Conservation (phyloP, 2,797 vertebrate genomes). For the Melanogrammus aeglefinus region DNA sequence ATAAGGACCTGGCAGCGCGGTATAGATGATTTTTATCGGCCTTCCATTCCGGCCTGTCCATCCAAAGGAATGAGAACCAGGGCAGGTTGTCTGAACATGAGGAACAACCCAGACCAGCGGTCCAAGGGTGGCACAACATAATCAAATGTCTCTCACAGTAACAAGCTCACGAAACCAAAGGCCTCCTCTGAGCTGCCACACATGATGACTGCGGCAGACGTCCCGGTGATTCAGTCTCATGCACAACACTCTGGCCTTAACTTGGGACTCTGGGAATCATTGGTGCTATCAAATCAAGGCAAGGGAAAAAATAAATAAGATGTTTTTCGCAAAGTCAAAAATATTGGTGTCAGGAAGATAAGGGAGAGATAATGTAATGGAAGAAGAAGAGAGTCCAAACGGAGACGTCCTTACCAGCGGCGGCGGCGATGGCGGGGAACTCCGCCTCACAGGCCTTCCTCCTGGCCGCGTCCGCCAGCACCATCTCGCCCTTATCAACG, state of each 20-base stretch:
- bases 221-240: not conserved
- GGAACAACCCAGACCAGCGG: too few species aligned
- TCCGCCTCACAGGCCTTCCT: slow-evolving; percentile 92
- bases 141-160: not conserved
- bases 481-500: slow-evolving; percentile 92
- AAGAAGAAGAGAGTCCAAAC: slow-evolving; percentile 26
- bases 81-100: too few species aligned
- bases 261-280: not conserved
- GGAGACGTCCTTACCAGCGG: slow-evolving; percentile 80
- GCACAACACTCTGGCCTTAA: not conserved
- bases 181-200: not conserved
- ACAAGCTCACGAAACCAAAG: not conserved
- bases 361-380: slow-evolving; percentile 24
- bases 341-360: slow-evolving; percentile 20
- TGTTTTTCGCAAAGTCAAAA: slow-evolving; percentile 8
- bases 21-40: too few species aligned
- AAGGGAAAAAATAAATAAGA: not conserved
- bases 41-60: not conserved
- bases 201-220: not conserved
- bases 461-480: slow-evolving; percentile 91
- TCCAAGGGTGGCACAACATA: too few species aligned
- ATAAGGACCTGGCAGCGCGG: too few species aligned
- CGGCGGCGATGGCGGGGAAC: slow-evolving; percentile 76
- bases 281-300: slow-evolving; percentile 10
- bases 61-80: not conserved